Evolutionary conservation across 2,113 vertebrate species (phyloP).

Genomic region (Galbula dea): DNA sequence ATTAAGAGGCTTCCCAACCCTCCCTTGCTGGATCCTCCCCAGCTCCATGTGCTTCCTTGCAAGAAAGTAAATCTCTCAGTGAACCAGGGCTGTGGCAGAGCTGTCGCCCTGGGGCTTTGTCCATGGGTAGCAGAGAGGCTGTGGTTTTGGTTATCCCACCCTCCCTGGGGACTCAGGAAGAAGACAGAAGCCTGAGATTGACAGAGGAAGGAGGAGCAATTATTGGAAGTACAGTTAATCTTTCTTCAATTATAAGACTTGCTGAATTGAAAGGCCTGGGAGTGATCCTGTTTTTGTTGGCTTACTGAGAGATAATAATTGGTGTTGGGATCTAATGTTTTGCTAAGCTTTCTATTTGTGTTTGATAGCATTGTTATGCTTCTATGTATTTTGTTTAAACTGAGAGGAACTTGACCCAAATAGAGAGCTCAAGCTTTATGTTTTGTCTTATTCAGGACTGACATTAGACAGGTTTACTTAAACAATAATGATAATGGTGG

Average conservation of each 20-base stretch:
- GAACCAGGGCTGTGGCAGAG: neutral
- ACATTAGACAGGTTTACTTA: neutral
- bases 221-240: constrained; percentile 56
- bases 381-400: neutral
- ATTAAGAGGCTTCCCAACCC: neutral
- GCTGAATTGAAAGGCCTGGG: constrained; percentile 55
- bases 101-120: neutral
- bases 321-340: constrained; percentile 30
- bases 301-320: constrained; percentile 40
- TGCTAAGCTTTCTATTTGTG: neutral
- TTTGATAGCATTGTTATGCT: constrained; percentile 39
- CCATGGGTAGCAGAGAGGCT: neutral
- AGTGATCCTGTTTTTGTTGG: constrained; percentile 42
- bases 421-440: neutral
- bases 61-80: neutral
- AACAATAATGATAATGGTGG: neutral
- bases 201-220: constrained; percentile 15
- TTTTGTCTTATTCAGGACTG: neutral
- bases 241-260: constrained; percentile 63
- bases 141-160: neutral
- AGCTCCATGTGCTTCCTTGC: fast-evolving
- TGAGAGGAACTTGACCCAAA: constrained; percentile 40
- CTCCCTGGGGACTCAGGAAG: neutral
- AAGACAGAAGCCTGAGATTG: neutral
- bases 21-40: neutral